Evolutionary conservation across 2,113 vertebrate genomes (phyloP).

Genomic region (Anguilla japonica): DNA sequence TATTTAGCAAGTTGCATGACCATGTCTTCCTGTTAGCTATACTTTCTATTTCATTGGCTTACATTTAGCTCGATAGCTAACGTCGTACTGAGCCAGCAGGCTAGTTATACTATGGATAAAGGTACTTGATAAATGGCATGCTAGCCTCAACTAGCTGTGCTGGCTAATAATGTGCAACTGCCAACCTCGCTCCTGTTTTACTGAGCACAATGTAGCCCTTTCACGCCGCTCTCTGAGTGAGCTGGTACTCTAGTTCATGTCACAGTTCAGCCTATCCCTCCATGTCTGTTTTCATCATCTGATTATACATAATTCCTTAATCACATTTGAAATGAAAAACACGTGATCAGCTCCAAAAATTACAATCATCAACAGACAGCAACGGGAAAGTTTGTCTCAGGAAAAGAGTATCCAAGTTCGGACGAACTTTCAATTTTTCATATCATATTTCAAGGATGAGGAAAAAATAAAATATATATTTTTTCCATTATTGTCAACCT

Average conservation of each 20-base stretch:
- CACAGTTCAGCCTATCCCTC: not conserved
- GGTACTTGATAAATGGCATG: not conserved
- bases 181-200: conserved; percentile 23
- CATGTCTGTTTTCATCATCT: not conserved
- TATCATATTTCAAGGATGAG: too few species aligned
- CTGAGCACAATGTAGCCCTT: conserved; percentile 49
- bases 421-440: not conserved
- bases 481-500: not conserved
- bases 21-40: too few species aligned
- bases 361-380: not conserved
- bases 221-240: conserved; percentile 30
- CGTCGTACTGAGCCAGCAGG: too few species aligned
- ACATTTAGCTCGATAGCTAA: too few species aligned
- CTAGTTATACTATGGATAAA: not conserved
- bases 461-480: not conserved
- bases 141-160: not conserved
- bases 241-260: not conserved
- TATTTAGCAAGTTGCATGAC: too few species aligned
- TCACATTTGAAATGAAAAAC: too few species aligned
- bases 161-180: conserved; percentile 4
- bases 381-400: not conserved
- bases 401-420: not conserved
- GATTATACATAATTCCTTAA: too few species aligned
- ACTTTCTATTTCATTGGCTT: too few species aligned
- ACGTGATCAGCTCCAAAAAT: not conserved